A percentile compares a stretch with the other conserved stretches of the same genome.
Conservation (phyloP, 2,797 vertebrate genomes). For the Avahi laniger region DNA sequence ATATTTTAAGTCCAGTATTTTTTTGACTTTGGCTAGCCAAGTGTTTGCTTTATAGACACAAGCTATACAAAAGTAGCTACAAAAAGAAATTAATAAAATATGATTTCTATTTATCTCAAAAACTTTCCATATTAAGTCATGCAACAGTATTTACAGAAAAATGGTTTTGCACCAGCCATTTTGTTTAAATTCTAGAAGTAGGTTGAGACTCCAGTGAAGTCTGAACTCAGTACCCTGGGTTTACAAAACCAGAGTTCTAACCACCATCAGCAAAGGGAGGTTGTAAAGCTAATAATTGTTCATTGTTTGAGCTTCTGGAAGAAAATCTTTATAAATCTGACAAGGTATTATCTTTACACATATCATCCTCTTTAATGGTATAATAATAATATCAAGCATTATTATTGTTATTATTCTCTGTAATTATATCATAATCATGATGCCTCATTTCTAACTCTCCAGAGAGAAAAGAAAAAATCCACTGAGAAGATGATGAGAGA, state of each 20-base stretch:
- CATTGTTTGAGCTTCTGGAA: slow-evolving; percentile 23
- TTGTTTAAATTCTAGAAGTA: neutral
- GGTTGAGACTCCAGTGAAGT: neutral
- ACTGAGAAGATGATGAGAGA: slow-evolving; percentile 61
- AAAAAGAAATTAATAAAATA: slow-evolving; percentile 28
- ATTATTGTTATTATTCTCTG: slow-evolving; percentile 53
- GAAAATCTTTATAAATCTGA: slow-evolving; percentile 49
- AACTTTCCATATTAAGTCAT: neutral
- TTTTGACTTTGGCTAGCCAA: neutral
- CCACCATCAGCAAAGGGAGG: neutral
- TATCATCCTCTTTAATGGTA: slow-evolving; percentile 27
- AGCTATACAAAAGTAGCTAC: neutral
- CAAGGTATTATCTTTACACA: slow-evolving; percentile 10
- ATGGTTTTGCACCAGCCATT: neutral
- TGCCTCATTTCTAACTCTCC: slow-evolving; percentile 55
- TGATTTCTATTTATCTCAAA: neutral
- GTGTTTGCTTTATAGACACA: neutral
- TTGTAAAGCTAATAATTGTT: neutral
- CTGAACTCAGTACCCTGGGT: neutral
- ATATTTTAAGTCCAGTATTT: neutral
- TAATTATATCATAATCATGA: slow-evolving; percentile 65
- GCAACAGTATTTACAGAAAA: neutral
- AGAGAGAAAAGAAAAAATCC: slow-evolving; percentile 60
- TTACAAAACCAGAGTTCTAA: neutral
- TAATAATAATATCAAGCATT: slow-evolving; percentile 61